Evolutionary conservation across 2,888 invertebrate species (phyloP).

Genomic region (Cordilura impudica): DNA sequence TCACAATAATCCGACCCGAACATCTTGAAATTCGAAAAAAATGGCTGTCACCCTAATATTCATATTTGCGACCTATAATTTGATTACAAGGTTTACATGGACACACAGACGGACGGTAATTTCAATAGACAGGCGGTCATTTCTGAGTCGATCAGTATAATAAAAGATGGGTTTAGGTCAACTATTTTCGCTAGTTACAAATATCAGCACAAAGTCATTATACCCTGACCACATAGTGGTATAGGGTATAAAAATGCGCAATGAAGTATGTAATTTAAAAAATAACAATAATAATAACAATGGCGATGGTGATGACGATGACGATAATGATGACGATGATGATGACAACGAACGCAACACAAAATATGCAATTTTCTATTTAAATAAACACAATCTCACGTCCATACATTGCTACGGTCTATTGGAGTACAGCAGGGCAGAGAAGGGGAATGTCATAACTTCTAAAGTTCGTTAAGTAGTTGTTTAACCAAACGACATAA

Average conservation of each 20-base stretch:
- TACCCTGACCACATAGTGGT: too few species aligned
- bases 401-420: neutral
- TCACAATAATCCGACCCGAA: too few species aligned
- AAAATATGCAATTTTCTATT: conserved; percentile 45
- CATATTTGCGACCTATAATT: too few species aligned
- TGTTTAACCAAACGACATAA: neutral
- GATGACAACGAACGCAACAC: neutral
- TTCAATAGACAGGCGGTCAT: too few species aligned
- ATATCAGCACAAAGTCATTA: too few species aligned
- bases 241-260: neutral
- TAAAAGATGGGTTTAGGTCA: too few species aligned
- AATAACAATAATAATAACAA: neutral
- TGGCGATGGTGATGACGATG: neutral
- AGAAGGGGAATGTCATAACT: neutral
- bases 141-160: too few species aligned
- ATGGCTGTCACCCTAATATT: too few species aligned
- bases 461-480: conserved; percentile 6
- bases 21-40: too few species aligned
- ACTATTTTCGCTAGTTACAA: too few species aligned
- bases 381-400: conserved; percentile 21
- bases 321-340: neutral
- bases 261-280: neutral
- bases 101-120: too few species aligned
- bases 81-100: too few species aligned
- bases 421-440: neutral